Conservation (phyloP, 2,113 vertebrate species). For the Platysternon megacephalum region DNA sequence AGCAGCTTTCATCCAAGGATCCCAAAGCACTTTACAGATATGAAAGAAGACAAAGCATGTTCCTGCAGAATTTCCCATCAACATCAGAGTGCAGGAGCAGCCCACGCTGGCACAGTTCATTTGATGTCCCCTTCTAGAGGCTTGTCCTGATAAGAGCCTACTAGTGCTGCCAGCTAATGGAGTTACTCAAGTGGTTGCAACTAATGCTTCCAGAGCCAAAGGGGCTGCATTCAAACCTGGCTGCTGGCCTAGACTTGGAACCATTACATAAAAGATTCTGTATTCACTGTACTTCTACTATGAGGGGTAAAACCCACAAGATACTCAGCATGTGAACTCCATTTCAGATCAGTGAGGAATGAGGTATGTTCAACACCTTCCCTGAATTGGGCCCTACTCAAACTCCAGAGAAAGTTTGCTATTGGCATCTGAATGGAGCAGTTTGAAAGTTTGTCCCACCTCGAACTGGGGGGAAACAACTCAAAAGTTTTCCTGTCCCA, state of each 20-base stretch:
- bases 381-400: no score
- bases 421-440: no score
- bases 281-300: neutral
- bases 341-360: no score
- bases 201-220: neutral
- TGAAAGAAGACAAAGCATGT: neutral
- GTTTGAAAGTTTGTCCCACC: neutral
- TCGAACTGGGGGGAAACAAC: neutral
- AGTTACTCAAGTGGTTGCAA: neutral
- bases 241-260: neutral
- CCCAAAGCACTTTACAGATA: neutral
- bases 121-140: no score
- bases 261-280: neutral
- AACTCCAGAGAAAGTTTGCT: neutral
- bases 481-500: neutral
- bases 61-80: neutral
- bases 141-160: no score
- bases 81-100: no score
- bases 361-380: no score
- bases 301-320: neutral
- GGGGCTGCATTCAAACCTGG: neutral
- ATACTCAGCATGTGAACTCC: neutral
- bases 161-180: no score
- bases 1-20: neutral
- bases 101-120: no score